These are phyloP conservation scores for Mycalesis mineus DNA, from an alignment of 2,888 invertebrate genomes.

Conservation along the genomic window DNA sequence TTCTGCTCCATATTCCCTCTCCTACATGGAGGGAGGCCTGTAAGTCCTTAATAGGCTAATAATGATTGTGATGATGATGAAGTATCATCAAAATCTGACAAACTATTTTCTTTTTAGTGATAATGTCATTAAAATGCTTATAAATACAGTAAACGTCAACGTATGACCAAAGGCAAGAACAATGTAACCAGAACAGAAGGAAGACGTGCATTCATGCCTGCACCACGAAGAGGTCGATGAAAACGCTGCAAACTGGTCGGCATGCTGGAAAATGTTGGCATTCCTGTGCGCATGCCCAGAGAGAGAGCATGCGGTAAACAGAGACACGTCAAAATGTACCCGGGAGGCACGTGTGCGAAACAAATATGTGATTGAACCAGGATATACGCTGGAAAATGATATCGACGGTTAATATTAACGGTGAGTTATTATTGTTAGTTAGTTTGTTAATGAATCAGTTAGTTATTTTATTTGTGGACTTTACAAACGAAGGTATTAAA, in stretches of 20 bases:
- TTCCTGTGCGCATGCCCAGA: constrained; percentile 47
- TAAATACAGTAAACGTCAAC: too few relatives aligned
- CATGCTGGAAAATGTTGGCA: constrained; percentile 32
- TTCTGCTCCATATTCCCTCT: too few relatives aligned
- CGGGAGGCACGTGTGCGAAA: constrained; percentile 19
- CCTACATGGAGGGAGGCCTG: too few relatives aligned
- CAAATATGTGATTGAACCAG: constrained; percentile 13
- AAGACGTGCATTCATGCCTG: background rate
- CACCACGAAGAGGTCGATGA: constrained; percentile 49
- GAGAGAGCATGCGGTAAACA: constrained; percentile 36
- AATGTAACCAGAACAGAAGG: background rate
- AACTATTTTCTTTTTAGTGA: too few relatives aligned
- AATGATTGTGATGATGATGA: too few relatives aligned
- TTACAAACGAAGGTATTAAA: too few relatives aligned
- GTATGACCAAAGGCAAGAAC: background rate
- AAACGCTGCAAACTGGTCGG: constrained; percentile 50
- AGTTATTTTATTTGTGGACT: too few relatives aligned
- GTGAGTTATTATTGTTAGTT: constrained; percentile 7
- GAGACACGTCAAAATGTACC: constrained; percentile 30
- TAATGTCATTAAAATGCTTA: too few relatives aligned
- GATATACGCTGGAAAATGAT: constrained; percentile 16
- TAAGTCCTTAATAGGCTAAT: too few relatives aligned
- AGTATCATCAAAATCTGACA: too few relatives aligned
- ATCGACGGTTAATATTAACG: constrained; percentile 4
- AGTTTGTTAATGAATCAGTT: background rate